Base-by-base conservation (phyloP, 1,140 invertebrate genomes). In the Drosophila ananassae region DNA sequence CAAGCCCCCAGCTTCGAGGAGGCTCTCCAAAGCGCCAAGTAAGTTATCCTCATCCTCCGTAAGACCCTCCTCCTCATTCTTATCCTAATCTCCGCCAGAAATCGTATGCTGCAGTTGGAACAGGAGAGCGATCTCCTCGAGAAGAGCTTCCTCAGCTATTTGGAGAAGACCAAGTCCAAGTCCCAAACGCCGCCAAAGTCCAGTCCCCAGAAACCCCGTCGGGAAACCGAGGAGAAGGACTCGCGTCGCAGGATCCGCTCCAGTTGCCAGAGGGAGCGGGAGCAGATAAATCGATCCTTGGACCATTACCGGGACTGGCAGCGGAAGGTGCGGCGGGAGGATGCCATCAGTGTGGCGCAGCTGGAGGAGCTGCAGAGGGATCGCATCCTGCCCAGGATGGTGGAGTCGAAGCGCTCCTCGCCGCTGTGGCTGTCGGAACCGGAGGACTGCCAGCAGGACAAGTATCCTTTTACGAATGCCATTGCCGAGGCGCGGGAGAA, bases 111-210 rank as follows among this genome's bases (percentile, higher is more conserved):
- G 58, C 75, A 92, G 58, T 55, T 92, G 32, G 91, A 92, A 47
- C 63, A 81, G 53, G 91, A 92, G 58, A 92, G 90, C 25, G 76
- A 90, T 51, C 53, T 84, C 50, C 61, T 92, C 2, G 91, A 92
- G 63, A 54, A 80, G 25, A 90, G 77, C 13, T 91, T 92, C 22
- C 55, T 75, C 3, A 66, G 53, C 4, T 91, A 92, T 47, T 13
- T 92, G 46, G 84, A 91, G 28, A 74, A 53, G 61, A 8, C 73
- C 54, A 53, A 73, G 71, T 6, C n/a, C 10, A 37, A 41, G 5
- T 0, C 4, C 12, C n/a, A 6, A 30, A 82, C 56, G 56, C 76
- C 9, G 25, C n/a, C 10, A 25, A 82, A 53, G 56, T 78, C 10
- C 25, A 72, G 30, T 47, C 34, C 46, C 17, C 50, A 50, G 7